Conservation (phyloP, 2,888 invertebrate genomes). For the Embidobia sp. region DNA sequence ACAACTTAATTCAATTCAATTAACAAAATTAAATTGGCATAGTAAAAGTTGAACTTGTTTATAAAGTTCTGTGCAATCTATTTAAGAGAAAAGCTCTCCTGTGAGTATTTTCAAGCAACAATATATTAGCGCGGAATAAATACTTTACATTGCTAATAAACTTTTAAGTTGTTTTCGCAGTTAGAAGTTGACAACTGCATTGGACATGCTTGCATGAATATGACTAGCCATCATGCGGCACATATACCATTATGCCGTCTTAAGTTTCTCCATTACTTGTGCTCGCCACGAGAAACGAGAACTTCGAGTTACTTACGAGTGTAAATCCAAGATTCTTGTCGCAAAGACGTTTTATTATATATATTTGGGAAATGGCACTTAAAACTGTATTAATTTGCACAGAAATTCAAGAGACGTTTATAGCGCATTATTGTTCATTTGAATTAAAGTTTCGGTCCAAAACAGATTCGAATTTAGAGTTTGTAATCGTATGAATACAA, state of each 20-base stretch:
- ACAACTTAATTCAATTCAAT: too few species aligned
- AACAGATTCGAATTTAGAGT: too few species aligned
- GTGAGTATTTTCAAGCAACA: slow-evolving; percentile 2
- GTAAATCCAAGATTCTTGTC: slow-evolving; percentile 36
- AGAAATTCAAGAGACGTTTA: slow-evolving; percentile 20
- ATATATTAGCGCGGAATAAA: slow-evolving; percentile 10
- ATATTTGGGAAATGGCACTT: slow-evolving; percentile 18
- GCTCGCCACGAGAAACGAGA: slow-evolving; percentile 6
- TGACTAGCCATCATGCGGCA: slow-evolving; percentile 38
- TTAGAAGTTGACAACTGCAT: slow-evolving; percentile 33
- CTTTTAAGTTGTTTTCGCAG: slow-evolving; percentile 38
- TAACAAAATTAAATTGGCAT: too few species aligned
- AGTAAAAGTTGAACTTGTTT: too few species aligned
- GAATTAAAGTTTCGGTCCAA: too few species aligned
- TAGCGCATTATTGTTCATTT: too few species aligned
- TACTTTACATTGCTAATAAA: slow-evolving; percentile 27
- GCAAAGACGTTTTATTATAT: slow-evolving; percentile 17
- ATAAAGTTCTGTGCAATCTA: too few species aligned
- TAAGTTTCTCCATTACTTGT: slow-evolving; percentile 30
- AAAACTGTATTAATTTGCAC: slow-evolving; percentile 21
- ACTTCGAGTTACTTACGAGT: slow-evolving; percentile 35
- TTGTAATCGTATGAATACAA: too few species aligned
- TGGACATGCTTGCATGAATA: slow-evolving; percentile 32
- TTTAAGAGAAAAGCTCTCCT: slow-evolving; percentile 6
- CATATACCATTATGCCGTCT: slow-evolving; percentile 14